Conservation (phyloP, 1,140 invertebrate species). For the Galleria mellonella region DNA sequence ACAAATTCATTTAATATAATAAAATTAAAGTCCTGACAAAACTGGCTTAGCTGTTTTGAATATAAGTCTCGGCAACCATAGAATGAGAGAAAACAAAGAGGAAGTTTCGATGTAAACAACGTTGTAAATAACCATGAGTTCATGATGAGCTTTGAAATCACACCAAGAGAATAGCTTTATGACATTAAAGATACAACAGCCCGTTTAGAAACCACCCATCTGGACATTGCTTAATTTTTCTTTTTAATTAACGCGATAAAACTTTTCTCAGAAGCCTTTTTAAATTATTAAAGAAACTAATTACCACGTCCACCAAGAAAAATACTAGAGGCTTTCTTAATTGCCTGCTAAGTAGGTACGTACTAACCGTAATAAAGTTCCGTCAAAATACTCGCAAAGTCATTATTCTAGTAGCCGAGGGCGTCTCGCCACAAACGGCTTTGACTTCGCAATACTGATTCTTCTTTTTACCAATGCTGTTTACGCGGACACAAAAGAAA, state of each 20-base stretch:
- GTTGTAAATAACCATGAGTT: too few species aligned
- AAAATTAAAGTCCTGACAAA: too few species aligned
- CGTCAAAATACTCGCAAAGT: conserved; percentile 21
- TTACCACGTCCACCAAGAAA: conserved; percentile 14
- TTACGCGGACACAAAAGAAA: conserved; percentile 3
- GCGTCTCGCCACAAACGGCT: conserved; percentile 8
- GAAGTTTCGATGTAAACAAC: too few species aligned
- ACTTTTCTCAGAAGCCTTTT: background rate
- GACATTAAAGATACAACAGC: too few species aligned
- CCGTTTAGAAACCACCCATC: too few species aligned
- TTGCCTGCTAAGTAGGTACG: conserved; percentile 15
- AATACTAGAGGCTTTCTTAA: conserved; percentile 13
- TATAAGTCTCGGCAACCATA: too few species aligned
- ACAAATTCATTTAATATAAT: too few species aligned
- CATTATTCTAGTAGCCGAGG: conserved; percentile 10
- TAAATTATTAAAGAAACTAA: conserved; percentile 9
- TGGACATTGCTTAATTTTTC: too few species aligned
- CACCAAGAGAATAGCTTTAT: too few species aligned
- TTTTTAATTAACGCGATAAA: background rate
- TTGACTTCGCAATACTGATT: conserved; percentile 4
- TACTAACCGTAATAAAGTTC: conserved; percentile 18
- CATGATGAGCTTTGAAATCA: too few species aligned
- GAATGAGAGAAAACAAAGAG: too few species aligned
- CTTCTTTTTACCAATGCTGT: conserved; percentile 11
- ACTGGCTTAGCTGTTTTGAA: too few species aligned